These are phyloP conservation scores for Eledone cirrhosa DNA, from an alignment of 2,888 invertebrate genomes.

Conservation along the genomic window DNA sequence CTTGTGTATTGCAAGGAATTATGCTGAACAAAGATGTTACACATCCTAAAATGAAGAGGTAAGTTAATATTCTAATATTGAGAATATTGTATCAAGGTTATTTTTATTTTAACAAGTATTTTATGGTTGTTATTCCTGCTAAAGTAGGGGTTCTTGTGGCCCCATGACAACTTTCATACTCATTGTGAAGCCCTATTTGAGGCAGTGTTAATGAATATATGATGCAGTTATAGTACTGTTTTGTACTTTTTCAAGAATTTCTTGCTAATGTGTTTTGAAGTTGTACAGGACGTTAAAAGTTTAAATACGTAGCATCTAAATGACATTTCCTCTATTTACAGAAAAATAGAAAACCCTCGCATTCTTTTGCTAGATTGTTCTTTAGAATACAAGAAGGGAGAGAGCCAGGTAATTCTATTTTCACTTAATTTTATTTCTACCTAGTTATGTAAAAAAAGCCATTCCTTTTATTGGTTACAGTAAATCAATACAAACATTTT, in stretches of 20 bases:
- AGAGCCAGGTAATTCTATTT: constrained; percentile 75
- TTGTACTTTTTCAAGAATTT: too few species aligned
- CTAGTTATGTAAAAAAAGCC: too few species aligned
- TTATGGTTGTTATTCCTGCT: too few species aligned
- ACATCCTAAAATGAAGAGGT: constrained; percentile 92
- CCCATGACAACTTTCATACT: too few species aligned
- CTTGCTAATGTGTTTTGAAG: not conserved
- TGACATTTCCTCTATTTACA: constrained; percentile 3
- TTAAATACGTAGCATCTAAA: too few species aligned
- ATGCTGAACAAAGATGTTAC: constrained; percentile 99
- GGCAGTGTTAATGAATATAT: too few species aligned
- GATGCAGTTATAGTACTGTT: too few species aligned
- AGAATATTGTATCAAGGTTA: constrained; percentile 16
- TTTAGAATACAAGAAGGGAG: constrained; percentile 98
- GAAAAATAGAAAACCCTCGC: constrained; percentile 87
- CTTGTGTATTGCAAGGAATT: constrained; percentile 88
- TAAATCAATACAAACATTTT: too few species aligned
- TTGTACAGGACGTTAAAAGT: not conserved
- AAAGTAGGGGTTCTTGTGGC: too few species aligned
- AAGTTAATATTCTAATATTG: not conserved
- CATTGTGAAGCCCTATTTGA: too few species aligned
- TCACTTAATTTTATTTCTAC: not conserved
- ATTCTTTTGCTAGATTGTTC: constrained; percentile 94
- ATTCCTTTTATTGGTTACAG: too few species aligned
- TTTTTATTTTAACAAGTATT: too few species aligned